Conservation (phyloP, 2,797 vertebrate species). For the Aplochiton taeniatus region DNA sequence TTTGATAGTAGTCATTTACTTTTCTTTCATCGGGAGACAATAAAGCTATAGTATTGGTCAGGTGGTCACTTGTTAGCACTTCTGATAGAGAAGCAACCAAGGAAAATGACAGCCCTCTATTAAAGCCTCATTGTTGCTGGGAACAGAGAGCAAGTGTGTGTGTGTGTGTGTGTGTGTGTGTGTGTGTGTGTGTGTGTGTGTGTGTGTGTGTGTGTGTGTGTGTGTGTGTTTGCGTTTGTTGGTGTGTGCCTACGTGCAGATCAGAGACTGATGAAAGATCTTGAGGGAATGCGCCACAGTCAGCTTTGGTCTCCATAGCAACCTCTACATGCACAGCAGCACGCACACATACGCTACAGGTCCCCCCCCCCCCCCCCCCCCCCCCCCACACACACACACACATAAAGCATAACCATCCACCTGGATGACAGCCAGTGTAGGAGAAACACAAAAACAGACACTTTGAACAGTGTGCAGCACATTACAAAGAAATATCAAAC, state of each 20-base stretch:
- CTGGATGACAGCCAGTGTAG: background rate
- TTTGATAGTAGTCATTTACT: background rate
- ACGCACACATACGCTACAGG: background rate
- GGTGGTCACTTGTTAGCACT: background rate
- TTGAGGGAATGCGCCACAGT: background rate
- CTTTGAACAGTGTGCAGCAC: background rate
- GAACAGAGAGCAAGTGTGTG: background rate
- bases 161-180: background rate
- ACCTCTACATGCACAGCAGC: background rate
- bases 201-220: background rate
- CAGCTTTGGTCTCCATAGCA: constrained; percentile 6
- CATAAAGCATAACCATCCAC: background rate
- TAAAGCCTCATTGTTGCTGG: background rate
- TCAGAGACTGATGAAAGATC: background rate
- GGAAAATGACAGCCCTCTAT: background rate
- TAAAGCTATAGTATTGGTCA: background rate
- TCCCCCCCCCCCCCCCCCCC: no score
- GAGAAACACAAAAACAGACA: constrained; percentile 1
- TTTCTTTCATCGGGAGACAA: background rate
- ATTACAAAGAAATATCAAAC: background rate
- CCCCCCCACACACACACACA: background rate
- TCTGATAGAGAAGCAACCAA: background rate
- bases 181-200: background rate
- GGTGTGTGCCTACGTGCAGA: background rate
- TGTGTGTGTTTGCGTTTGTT: background rate